These are phyloP conservation scores for Scatophagus argus DNA, from an alignment of 2,113 vertebrate species.

Conservation along the genomic window DNA sequence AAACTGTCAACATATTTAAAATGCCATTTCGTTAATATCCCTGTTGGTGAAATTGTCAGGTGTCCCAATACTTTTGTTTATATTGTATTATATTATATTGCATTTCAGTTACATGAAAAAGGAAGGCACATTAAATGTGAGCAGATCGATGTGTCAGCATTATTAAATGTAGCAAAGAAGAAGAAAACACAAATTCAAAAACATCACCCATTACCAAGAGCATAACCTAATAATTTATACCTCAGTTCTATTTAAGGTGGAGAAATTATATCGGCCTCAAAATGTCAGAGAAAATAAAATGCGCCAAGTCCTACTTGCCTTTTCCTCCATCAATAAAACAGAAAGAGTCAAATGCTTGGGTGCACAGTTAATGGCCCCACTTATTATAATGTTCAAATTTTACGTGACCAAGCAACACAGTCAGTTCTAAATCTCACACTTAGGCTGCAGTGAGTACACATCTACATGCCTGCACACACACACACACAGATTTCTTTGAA, in stretches of 20 bases:
- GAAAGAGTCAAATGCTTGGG: conserved; percentile 51
- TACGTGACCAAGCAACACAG: conserved; percentile 60
- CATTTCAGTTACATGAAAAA: conserved; percentile 1
- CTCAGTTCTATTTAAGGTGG: conserved; percentile 25
- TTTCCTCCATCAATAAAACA: conserved; percentile 56
- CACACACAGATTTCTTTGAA: conserved; percentile 57
- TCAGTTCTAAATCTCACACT: conserved; percentile 58
- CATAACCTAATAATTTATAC: conserved; percentile 22
- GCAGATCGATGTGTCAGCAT: not conserved
- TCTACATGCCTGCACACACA: conserved; percentile 17
- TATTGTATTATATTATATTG: no score
- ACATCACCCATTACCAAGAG: conserved; percentile 17
- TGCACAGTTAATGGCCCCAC: conserved; percentile 63
- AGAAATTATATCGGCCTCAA: conserved; percentile 45
- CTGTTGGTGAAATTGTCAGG: no score
- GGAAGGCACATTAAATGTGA: not conserved
- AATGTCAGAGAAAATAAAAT: conserved; percentile 47
- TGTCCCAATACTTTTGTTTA: no score
- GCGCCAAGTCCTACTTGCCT: conserved; percentile 25
- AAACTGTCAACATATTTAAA: no score
- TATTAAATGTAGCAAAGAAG: conserved; percentile 19
- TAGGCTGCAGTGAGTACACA: conserved; percentile 19
- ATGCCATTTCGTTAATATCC: no score
- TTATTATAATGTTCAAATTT: conserved; percentile 58
- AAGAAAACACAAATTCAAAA: conserved; percentile 2